Conservation (phyloP, 2,113 vertebrate species). For the Heptranchias perlo region DNA sequence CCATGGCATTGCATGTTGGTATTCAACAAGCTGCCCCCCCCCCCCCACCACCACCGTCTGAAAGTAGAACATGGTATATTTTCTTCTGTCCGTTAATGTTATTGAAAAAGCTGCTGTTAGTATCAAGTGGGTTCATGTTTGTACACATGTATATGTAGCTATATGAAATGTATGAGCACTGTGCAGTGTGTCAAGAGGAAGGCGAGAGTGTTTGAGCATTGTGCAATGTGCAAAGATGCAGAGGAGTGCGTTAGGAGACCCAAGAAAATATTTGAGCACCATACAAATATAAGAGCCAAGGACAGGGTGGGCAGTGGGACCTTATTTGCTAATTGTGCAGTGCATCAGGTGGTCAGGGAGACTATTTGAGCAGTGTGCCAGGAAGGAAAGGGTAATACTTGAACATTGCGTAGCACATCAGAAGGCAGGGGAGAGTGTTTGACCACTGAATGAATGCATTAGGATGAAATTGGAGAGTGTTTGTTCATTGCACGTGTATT, state of each 20-base stretch:
- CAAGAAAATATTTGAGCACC: too few species aligned
- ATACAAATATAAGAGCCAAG: too few species aligned
- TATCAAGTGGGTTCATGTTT: neutral
- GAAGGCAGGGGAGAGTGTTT: neutral
- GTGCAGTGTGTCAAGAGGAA: neutral
- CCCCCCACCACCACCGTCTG: neutral
- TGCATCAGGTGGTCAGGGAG: neutral
- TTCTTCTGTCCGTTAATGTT: neutral
- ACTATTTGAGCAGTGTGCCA: neutral
- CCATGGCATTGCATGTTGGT: neutral
- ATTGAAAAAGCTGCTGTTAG: neutral
- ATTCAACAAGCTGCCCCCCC: neutral
- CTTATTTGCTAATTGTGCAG: too few species aligned
- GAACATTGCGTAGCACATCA: neutral
- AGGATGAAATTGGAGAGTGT: neutral
- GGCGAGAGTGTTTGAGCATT: neutral
- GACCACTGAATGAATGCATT: neutral
- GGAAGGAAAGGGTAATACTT: neutral
- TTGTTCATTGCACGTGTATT: neutral
- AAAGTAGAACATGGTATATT: neutral
- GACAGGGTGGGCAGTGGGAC: neutral
- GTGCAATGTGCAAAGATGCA: neutral
- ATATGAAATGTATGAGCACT: neutral
- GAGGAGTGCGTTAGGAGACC: too few species aligned
- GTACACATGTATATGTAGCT: neutral